Evolutionary conservation across 2,113 vertebrate genomes (phyloP).

Genomic region (Thomomys bottae): DNA sequence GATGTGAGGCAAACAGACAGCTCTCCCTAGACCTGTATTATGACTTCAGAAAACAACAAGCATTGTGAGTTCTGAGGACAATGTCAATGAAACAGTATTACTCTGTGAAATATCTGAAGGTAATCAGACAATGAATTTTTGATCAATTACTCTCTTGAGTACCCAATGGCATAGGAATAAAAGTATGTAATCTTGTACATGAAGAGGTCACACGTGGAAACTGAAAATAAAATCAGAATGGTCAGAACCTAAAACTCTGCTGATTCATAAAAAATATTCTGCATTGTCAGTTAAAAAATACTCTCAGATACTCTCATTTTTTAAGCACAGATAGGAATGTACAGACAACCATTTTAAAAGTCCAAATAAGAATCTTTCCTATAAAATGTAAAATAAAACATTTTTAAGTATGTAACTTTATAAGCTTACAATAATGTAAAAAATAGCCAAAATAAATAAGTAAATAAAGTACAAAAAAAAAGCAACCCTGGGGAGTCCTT

Average conservation of each 20-base stretch:
- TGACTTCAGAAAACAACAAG: neutral
- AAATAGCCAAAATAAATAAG: too few species aligned
- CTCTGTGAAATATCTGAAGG: neutral
- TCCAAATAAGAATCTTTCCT: neutral
- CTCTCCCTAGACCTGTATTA: neutral
- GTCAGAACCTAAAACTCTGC: neutral
- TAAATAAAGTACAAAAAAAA: neutral
- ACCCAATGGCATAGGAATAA: neutral
- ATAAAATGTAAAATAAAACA: neutral
- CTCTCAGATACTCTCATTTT: neutral
- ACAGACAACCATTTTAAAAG: neutral
- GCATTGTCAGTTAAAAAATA: neutral
- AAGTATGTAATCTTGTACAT: neutral
- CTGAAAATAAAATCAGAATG: neutral
- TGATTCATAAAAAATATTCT: too few species aligned
- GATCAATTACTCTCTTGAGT: neutral
- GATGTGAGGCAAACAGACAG: neutral
- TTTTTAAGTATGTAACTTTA: too few species aligned
- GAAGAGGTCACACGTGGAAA: neutral
- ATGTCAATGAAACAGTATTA: neutral
- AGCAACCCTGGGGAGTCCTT: neutral
- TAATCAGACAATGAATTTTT: neutral
- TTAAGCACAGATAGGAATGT: neutral
- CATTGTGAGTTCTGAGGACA: neutral
- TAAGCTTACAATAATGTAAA: too few species aligned